A percentile compares a stretch with the other conserved stretches of the same genome.
Evolutionary conservation across 1,140 invertebrate species (phyloP).

Genomic region (Drosophila equinoxialis): DNA sequence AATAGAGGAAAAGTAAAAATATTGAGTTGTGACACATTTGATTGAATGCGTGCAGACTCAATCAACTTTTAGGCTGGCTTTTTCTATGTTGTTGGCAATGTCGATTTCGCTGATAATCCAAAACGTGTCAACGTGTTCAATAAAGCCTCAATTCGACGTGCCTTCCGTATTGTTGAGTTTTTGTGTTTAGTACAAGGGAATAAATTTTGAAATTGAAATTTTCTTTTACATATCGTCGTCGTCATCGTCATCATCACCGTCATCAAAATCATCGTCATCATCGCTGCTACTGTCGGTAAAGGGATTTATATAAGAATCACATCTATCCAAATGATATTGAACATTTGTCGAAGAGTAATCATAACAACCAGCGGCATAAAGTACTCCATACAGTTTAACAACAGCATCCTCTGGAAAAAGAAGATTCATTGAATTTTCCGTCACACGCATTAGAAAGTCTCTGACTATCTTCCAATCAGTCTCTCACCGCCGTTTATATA

Average conservation of each 20-base stretch:
- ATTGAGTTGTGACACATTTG: constrained; percentile 71
- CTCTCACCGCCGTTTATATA: neutral
- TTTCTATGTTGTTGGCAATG: neutral
- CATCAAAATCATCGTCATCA: neutral
- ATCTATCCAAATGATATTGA: constrained; percentile 23
- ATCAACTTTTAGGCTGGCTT: constrained; percentile 52
- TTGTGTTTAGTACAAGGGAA: neutral
- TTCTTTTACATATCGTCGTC: constrained; percentile 13
- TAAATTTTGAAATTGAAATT: constrained; percentile 17
- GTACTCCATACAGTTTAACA: constrained; percentile 4
- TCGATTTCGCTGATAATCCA: constrained; percentile 71
- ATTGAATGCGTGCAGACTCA: constrained; percentile 63
- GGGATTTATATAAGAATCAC: constrained; percentile 12
- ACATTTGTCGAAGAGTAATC: constrained; percentile 1
- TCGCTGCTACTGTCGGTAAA: constrained; percentile 11
- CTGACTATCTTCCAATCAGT: too few relatives aligned
- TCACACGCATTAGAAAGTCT: too few relatives aligned
- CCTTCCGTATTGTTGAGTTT: constrained; percentile 10
- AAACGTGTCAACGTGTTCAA: constrained; percentile 73
- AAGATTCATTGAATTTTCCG: neutral
- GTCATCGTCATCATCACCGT: constrained; percentile 11
- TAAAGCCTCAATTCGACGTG: constrained; percentile 35
- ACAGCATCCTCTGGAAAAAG: neutral
- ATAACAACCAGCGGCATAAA: neutral
- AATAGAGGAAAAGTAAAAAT: constrained; percentile 54